A percentile compares a stretch with the other conserved stretches of the same genome.
Evolutionary conservation across 2,797 vertebrate species (phyloP).

Genomic region (Tangara arthus): DNA sequence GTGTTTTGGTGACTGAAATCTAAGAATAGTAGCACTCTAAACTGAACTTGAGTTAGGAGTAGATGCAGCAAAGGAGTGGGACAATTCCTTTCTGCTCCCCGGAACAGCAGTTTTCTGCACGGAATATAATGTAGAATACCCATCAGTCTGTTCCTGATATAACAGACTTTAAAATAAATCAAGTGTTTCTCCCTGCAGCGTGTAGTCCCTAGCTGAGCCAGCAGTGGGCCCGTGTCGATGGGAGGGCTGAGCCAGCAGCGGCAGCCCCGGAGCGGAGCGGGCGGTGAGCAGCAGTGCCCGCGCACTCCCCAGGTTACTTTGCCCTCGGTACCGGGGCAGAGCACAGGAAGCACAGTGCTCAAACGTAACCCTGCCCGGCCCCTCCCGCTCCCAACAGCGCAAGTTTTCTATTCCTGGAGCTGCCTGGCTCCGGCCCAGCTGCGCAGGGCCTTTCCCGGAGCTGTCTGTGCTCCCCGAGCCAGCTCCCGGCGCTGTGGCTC

Average conservation of each 20-base stretch:
- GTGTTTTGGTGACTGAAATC: neutral
- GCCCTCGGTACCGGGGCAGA: neutral
- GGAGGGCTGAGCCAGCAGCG: neutral
- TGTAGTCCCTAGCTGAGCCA: neutral
- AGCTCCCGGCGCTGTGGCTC: neutral
- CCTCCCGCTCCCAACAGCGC: neutral
- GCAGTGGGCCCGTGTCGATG: fast-evolving
- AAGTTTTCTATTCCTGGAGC: neutral
- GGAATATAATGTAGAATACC: neutral
- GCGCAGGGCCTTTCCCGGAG: neutral
- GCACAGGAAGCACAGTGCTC: fast-evolving
- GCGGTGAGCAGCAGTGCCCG: neutral
- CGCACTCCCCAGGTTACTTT: fast-evolving
- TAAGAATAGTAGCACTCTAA: neutral
- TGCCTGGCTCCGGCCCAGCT: neutral
- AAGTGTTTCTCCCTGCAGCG: neutral
- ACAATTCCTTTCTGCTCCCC: neutral
- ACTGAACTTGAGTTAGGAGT: neutral
- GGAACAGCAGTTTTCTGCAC: neutral
- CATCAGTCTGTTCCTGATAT: neutral
- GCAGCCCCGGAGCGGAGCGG: fast-evolving
- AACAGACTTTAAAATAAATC: neutral
- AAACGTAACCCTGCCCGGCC: neutral
- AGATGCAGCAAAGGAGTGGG: neutral
- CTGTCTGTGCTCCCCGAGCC: neutral